Evolutionary conservation across 2,888 invertebrate species (phyloP).

Genomic region (Hirtodrosophila duncani): DNA sequence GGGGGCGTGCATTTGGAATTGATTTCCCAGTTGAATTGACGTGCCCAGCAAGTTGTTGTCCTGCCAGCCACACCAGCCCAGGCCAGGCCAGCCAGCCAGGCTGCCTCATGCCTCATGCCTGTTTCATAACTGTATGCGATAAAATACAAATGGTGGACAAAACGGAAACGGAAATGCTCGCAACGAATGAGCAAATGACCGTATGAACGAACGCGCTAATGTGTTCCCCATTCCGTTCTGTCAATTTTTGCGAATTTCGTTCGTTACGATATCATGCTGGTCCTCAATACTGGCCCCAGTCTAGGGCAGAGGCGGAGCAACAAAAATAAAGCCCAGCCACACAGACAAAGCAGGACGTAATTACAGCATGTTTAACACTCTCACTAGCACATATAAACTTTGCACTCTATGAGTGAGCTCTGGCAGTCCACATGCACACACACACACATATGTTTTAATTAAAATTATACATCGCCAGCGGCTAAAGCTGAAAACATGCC

Average conservation of each 20-base stretch:
- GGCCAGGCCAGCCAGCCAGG: neutral
- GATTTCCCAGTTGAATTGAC: slow-evolving; percentile 60
- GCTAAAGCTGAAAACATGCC: slow-evolving; percentile 18
- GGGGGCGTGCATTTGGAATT: slow-evolving; percentile 45
- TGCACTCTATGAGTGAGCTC: too few relatives aligned
- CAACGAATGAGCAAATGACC: slow-evolving; percentile 21
- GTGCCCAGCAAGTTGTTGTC: too few relatives aligned
- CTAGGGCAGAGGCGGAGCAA: neutral
- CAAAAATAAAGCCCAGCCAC: slow-evolving; percentile 1
- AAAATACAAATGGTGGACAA: slow-evolving; percentile 25
- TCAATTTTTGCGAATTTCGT: slow-evolving; percentile 4
- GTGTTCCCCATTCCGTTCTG: slow-evolving; percentile 9
- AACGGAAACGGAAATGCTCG: slow-evolving; percentile 61
- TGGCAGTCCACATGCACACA: too few relatives aligned
- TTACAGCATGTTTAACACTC: slow-evolving; percentile 44
- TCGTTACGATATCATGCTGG: slow-evolving; percentile 7
- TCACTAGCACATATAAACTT: too few relatives aligned
- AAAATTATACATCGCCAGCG: slow-evolving; percentile 38
- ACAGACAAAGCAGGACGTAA: slow-evolving; percentile 33
- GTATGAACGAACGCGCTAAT: slow-evolving; percentile 1
- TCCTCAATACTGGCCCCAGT: slow-evolving; percentile 1
- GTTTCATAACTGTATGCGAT: slow-evolving; percentile 49
- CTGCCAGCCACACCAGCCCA: too few relatives aligned
- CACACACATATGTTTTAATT: slow-evolving; percentile 39
- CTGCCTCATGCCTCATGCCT: slow-evolving; percentile 2